These are phyloP conservation scores for Pedionomus torquatus DNA, from an alignment of 2,113 vertebrate genomes.

Conservation along the genomic window DNA sequence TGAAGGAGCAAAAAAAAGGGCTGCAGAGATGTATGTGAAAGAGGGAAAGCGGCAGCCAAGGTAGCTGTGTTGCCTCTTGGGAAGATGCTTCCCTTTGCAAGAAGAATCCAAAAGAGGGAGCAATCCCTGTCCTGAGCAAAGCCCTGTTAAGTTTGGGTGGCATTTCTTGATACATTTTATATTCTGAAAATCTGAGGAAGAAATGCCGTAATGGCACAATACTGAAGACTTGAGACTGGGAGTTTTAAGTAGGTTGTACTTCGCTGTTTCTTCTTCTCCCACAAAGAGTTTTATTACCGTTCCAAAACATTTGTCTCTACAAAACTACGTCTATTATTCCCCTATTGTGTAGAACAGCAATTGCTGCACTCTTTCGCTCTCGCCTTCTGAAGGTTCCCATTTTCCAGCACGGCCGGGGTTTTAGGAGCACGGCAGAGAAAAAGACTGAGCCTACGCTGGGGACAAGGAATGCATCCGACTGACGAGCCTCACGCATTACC, in stretches of 20 bases:
- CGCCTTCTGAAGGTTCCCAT: neutral
- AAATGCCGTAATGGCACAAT: neutral
- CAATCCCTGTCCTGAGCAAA: neutral
- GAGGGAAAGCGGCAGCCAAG: neutral
- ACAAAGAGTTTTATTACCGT: neutral
- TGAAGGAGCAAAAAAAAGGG: neutral
- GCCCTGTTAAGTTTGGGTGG: neutral
- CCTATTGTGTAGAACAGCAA: neutral
- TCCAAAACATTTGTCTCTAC: neutral
- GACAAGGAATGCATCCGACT: neutral
- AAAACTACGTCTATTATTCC: neutral
- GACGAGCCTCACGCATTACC: neutral
- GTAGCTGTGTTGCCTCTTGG: neutral
- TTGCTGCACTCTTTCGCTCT: neutral
- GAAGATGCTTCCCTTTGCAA: neutral
- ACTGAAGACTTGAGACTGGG: neutral
- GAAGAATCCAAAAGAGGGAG: neutral
- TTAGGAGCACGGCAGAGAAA: neutral
- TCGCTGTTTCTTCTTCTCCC: neutral
- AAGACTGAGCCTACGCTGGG: neutral
- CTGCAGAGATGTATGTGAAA: neutral
- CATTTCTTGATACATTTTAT: neutral
- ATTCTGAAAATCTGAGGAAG: neutral
- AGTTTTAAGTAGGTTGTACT: neutral
- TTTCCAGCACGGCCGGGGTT: neutral